Percentiles rank a stretch among this genome's conserved stretches.
These are phyloP conservation scores for Drosophila sp. DNA, from an alignment of 1,140 invertebrate species.

Conservation along the genomic window DNA sequence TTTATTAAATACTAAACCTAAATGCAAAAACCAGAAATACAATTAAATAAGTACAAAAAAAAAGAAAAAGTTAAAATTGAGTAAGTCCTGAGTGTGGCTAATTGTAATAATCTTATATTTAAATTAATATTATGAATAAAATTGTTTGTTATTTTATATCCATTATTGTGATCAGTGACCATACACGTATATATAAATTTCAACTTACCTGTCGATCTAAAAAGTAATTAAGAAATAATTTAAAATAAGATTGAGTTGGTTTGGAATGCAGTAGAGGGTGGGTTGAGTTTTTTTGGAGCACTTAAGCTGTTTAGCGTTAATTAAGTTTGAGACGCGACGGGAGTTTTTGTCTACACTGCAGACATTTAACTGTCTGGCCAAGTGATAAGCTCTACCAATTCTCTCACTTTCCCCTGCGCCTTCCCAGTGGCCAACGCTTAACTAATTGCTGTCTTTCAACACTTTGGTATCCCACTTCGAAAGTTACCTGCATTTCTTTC, in stretches of 20 bases:
- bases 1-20: too few species aligned
- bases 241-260: neutral
- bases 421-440: slow-evolving; percentile 31
- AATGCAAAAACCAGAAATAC: too few species aligned
- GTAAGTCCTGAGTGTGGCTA: too few species aligned
- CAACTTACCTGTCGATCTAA: neutral
- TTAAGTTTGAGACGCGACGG: slow-evolving; percentile 65
- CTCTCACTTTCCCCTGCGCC: slow-evolving; percentile 7
- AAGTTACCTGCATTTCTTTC: slow-evolving; percentile 38
- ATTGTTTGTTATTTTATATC: too few species aligned
- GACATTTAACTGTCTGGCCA: slow-evolving; percentile 70
- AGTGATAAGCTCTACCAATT: slow-evolving; percentile 61
- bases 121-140: too few species aligned
- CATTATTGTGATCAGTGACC: too few species aligned
- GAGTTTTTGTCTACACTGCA: slow-evolving; percentile 24
- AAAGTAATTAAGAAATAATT: too few species aligned
- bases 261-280: neutral
- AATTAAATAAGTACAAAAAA: too few species aligned
- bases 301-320: slow-evolving; percentile 81
- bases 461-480: slow-evolving; percentile 47
- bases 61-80: too few species aligned
- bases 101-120: too few species aligned
- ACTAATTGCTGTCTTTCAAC: slow-evolving; percentile 77
- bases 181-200: too few species aligned
- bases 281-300: neutral